These are phyloP conservation scores for Odocoileus hemionus DNA, from an alignment of 2,113 vertebrate species.

Conservation along the genomic window DNA sequence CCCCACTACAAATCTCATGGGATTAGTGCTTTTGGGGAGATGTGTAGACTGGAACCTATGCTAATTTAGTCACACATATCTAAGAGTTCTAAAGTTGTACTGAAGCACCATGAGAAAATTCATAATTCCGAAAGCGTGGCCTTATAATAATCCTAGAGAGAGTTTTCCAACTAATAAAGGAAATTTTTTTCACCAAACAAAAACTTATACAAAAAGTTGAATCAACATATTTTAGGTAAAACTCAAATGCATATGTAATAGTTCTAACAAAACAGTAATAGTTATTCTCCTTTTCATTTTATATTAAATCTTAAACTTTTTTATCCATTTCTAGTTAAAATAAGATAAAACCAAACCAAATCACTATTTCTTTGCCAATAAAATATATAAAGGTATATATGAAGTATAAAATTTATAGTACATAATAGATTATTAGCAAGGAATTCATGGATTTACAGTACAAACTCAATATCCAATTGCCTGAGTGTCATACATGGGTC, in stretches of 20 bases:
- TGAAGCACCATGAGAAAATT: neutral
- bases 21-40: neutral
- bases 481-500: neutral
- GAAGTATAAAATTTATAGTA: neutral
- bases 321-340: neutral
- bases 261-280: neutral
- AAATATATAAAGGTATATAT: neutral
- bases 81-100: neutral
- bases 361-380: neutral
- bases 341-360: neutral
- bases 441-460: neutral
- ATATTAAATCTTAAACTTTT: neutral
- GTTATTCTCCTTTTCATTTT: neutral
- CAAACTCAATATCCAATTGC: neutral
- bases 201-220: neutral
- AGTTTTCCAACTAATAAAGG: neutral
- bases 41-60: neutral
- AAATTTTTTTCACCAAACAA: neutral
- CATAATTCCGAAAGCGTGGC: neutral
- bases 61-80: neutral
- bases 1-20: neutral
- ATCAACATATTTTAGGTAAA: neutral
- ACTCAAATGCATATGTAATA: neutral
- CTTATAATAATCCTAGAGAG: neutral
- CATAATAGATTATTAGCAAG: neutral